Base-by-base conservation (phyloP, 2,113 vertebrate genomes). In the Phyllostomus hastatus region DNA sequence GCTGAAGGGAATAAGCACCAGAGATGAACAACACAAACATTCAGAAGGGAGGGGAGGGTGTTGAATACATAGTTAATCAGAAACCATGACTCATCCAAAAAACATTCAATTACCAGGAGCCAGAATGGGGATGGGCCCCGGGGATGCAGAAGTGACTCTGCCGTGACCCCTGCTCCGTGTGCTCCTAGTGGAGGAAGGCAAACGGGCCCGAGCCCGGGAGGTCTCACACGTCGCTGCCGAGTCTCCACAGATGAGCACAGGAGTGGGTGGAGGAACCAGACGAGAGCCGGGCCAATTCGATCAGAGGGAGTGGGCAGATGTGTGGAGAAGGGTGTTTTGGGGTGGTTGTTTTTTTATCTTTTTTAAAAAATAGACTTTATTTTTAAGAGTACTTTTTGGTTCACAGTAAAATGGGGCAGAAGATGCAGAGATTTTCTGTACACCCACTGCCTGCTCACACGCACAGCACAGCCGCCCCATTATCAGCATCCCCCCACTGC, bases 121-220 rank as follows among this genome's bases (percentile, higher is more conserved):
- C 57, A 59, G 35, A 28, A 33, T 59, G 54, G 4, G 8, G 6
- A 61, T 61, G 70, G 78, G 28, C 52, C 10, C 78, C 16, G 48
- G 20, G 2, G 22, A 5, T 3, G 7, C 33, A 28, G 89, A 66
- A 73, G 43, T 17, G 72, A 73, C 43, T 22, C 41, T 10, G 72
- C 22, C 0, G 0, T 33, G 10, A 2, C 19, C 72, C 50, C 20
- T n/a, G 7, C 17, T 33, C 48, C 8, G 64, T 43, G 41, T 22
- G n/a, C 20, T 75, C 28, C 16, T n/a, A 2, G 22, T 11, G 16
- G 66, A 28, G 48, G 20, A 35, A 80, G 69, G 17, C 4, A 14
- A 43, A 41, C 19, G 24, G n/a, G 14, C 15, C 9, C 0, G 8
- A 33, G 17, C 19, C 16, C 1, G 0, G 1, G 16, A 61, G n/a